These are phyloP conservation scores for Tetrax tetrax DNA, from an alignment of 2,113 vertebrate species.

Conservation along the genomic window DNA sequence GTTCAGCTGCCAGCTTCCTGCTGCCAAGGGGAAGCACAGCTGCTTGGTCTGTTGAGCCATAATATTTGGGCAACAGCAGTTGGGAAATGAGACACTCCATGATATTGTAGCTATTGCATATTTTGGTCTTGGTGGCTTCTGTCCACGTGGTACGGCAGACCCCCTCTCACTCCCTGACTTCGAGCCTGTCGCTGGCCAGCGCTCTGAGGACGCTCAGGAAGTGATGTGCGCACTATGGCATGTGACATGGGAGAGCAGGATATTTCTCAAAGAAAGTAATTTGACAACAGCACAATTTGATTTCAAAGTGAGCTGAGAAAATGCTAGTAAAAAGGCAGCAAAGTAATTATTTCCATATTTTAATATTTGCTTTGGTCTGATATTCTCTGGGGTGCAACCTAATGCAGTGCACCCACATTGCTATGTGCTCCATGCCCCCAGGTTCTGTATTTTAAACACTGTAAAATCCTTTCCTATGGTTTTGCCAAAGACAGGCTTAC, in stretches of 20 bases:
- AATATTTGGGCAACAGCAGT: neutral
- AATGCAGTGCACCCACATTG: neutral
- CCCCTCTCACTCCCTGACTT: neutral
- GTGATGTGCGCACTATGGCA: neutral
- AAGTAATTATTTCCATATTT: neutral
- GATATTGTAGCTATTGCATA: neutral
- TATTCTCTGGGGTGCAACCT: neutral
- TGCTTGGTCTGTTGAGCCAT: neutral
- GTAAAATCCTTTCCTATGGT: neutral
- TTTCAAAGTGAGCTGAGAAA: neutral
- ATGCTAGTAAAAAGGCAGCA: neutral
- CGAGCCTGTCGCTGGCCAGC: neutral
- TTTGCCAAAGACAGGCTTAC: neutral
- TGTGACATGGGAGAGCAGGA: neutral
- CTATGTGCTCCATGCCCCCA: neutral
- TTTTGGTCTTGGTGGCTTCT: neutral
- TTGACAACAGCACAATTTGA: neutral
- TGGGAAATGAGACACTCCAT: neutral
- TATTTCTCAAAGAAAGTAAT: neutral
- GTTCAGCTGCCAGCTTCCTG: conserved; percentile 35
- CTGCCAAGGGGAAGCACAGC: conserved; percentile 1
- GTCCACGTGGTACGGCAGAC: accelerated
- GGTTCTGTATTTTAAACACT: neutral
- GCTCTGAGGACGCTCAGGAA: neutral
- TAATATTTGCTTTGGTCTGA: neutral